Percentiles rank a stretch among this genome's conserved stretches.
Evolutionary conservation across 2,113 vertebrate genomes (phyloP).

Genomic region (Scatophagus argus): DNA sequence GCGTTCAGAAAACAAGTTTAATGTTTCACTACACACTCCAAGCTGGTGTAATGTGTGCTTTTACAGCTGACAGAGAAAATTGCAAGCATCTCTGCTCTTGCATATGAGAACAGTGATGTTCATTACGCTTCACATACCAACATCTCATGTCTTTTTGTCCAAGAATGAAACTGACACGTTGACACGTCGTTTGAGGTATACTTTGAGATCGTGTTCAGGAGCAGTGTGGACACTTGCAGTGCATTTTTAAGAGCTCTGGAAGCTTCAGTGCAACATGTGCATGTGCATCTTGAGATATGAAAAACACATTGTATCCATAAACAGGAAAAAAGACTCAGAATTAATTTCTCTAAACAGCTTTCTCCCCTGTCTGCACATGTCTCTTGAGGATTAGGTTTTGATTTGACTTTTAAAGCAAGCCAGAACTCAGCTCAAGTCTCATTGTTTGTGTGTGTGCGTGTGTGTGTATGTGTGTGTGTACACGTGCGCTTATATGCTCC

Average conservation of each 20-base stretch:
- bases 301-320: constrained; percentile 69
- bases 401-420: constrained; percentile 73
- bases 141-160: constrained; percentile 38
- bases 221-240: neutral
- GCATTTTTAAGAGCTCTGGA: constrained; percentile 20
- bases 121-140: neutral
- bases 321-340: constrained; percentile 70
- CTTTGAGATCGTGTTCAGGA: constrained; percentile 17
- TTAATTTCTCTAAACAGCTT: constrained; percentile 72
- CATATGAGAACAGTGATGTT: constrained; percentile 17
- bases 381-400: constrained; percentile 63
- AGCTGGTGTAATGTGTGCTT: constrained; percentile 41
- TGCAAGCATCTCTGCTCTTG: constrained; percentile 34
- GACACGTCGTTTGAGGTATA: neutral
- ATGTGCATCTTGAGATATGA: constrained; percentile 64
- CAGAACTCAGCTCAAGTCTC: constrained; percentile 52
- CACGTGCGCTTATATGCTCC: neutral
- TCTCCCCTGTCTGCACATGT: constrained; percentile 64
- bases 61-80: constrained; percentile 55
- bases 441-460: constrained; percentile 8
- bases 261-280: constrained; percentile 43
- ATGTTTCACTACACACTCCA: constrained; percentile 14
- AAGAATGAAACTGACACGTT: constrained; percentile 11
- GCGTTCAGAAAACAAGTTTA: constrained; percentile 17
- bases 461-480: neutral